Conservation (phyloP, 2,113 vertebrate species). For the Ammodytes dubius region DNA sequence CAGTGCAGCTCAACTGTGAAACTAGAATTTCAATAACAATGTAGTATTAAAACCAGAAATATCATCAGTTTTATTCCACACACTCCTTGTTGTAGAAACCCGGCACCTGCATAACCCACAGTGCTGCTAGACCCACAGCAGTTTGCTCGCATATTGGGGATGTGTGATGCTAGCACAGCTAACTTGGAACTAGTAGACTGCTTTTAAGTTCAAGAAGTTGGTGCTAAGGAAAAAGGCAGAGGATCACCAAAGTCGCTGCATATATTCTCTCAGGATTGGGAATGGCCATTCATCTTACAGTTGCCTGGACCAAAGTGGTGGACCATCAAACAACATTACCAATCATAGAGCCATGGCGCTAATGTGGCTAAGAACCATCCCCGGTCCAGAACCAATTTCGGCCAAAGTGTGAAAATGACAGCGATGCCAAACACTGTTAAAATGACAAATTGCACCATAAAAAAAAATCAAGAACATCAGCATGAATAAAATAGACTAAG, state of each 20-base stretch:
- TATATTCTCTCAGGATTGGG: neutral
- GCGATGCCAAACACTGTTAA: neutral
- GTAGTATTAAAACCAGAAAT: neutral
- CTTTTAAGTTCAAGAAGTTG: neutral
- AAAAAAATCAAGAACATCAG: constrained; percentile 18
- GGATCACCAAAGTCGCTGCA: neutral
- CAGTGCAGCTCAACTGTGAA: neutral
- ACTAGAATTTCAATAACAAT: neutral
- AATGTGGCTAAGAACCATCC: neutral
- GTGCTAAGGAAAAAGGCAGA: neutral
- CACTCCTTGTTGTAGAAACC: no score
- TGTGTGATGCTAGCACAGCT: no score
- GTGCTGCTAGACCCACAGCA: no score
- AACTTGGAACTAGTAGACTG: no score
- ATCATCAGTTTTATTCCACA: neutral
- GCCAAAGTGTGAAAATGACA: neutral
- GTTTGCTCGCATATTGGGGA: no score
- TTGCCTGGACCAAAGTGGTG: neutral
- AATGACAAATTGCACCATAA: constrained; percentile 31
- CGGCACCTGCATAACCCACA: no score
- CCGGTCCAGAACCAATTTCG: neutral
- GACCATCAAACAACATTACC: neutral
- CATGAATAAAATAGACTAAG: constrained; percentile 16
- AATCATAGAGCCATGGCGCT: neutral
- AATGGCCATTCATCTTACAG: neutral